Conservation (phyloP, 2,113 vertebrate genomes). For the Rissa tridactyla region DNA sequence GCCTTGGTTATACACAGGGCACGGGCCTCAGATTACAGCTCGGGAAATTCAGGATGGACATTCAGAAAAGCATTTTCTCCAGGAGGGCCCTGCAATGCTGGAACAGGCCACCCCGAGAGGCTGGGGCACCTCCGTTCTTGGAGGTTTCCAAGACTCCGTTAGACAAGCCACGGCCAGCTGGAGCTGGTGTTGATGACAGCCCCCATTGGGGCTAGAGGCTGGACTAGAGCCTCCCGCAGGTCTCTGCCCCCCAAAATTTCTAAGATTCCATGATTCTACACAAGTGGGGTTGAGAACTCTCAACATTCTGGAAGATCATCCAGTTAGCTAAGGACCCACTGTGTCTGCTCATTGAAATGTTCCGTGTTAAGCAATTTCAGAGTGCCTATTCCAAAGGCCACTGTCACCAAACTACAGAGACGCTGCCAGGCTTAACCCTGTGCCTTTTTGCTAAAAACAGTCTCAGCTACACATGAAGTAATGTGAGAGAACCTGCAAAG, state of each 20-base stretch:
- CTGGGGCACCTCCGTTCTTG: neutral
- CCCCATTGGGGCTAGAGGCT: neutral
- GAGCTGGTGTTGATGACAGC: neutral
- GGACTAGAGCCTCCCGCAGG: rapidly evolving
- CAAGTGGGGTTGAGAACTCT: neutral
- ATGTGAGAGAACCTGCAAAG: neutral
- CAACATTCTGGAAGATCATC: neutral
- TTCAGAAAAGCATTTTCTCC: neutral
- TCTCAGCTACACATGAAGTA: neutral
- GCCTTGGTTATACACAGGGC: neutral
- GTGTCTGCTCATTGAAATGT: neutral
- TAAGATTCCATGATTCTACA: neutral
- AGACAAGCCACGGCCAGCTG: neutral
- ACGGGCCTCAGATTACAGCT: neutral
- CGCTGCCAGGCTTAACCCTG: neutral
- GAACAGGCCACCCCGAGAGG: neutral
- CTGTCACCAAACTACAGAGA: neutral
- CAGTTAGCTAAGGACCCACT: neutral
- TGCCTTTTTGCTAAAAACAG: neutral
- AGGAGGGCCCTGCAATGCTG: neutral
- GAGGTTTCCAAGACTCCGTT: neutral
- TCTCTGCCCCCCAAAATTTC: neutral
- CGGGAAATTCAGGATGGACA: neutral
- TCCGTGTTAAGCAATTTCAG: neutral
- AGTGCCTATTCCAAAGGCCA: neutral